A percentile compares a stretch with the other conserved stretches of the same genome.
phyloP scores from a whole-genome alignment of 2,113 vertebrate species.

The human (Homo sapiens) region GRCh38 chr12:27032501-27033000 shows the following conservation, averaged over 20 bases:
- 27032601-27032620: neutral
- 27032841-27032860: neutral
- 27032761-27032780: neutral
- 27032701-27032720: neutral
- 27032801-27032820: neutral
- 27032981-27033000: neutral
- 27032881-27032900: neutral
- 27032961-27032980: neutral
- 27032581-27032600: neutral
- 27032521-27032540: neutral
- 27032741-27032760: neutral
- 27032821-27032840: neutral
- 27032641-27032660: neutral
- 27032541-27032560: neutral
- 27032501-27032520: neutral
- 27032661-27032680: neutral
- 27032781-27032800: neutral
- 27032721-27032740: neutral
- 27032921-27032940: neutral
- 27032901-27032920: neutral
- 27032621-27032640: neutral
- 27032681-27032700: neutral
- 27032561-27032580: neutral
- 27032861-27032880: neutral
- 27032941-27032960: neutral